phyloP scores from a whole-genome alignment of 2,113 vertebrate genomes.

The Gavialis gangeticus region DNA sequence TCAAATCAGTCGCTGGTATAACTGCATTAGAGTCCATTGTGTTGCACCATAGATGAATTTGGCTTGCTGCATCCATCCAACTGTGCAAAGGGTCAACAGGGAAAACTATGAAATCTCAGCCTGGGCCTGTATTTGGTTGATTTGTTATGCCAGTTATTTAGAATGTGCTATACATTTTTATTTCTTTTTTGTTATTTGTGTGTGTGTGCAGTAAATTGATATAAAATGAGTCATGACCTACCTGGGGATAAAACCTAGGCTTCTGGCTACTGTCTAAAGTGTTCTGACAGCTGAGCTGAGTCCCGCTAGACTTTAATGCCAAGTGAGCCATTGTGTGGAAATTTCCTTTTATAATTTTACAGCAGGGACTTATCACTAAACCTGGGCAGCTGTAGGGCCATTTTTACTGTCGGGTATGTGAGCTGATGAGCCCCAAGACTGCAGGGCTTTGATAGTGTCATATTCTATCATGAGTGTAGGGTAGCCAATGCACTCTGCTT shows the following conservation, averaged over 20 bases:
- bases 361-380: conserved; percentile 18
- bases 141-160: not conserved
- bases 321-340: conserved; percentile 1
- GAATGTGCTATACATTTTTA: not conserved
- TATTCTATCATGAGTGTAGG: not conserved
- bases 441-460: not conserved
- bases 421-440: conserved; percentile 12
- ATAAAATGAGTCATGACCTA: conserved; percentile 20
- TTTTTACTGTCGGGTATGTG: conserved; percentile 13
- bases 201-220: not conserved
- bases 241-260: conserved; percentile 10
- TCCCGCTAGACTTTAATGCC: conserved; percentile 17
- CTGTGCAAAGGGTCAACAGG: not conserved
- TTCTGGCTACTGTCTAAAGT: conserved; percentile 9
- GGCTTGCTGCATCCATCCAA: not conserved
- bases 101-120: not conserved
- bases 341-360: conserved; percentile 7
- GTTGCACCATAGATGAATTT: not conserved
- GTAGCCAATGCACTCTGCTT: not conserved
- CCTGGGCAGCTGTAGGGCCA: not conserved
- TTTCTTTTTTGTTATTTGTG: not conserved
- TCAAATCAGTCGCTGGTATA: not conserved
- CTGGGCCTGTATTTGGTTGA: not conserved
- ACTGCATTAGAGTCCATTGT: not conserved
- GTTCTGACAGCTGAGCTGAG: conserved; percentile 12